A percentile compares a stretch with the other conserved stretches of the same genome.
Evolutionary conservation across 1,140 invertebrate species (phyloP).

Genomic region (Frieseomelitta varia): DNA sequence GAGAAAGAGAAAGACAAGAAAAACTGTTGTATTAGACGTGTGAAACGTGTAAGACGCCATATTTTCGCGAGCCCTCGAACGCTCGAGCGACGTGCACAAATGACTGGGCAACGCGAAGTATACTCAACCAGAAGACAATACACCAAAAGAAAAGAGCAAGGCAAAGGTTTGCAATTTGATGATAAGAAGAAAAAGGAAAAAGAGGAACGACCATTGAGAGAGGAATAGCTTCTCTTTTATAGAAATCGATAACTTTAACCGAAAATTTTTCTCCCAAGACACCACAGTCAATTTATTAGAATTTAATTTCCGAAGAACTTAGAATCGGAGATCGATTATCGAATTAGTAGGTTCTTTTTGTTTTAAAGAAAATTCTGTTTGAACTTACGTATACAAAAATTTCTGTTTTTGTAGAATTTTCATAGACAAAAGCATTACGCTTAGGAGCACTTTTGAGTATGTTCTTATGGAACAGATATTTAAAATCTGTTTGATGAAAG

Average conservation of each 20-base stretch:
- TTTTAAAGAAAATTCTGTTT: no score
- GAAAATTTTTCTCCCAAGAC: constrained; percentile 12
- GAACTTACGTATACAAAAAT: no score
- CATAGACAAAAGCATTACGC: no score
- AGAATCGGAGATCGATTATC: no score
- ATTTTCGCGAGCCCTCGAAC: constrained; percentile 19
- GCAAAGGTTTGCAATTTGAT: constrained; percentile 34
- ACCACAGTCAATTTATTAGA: not conserved
- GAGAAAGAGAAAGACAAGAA: no score
- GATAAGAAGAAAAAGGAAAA: constrained; percentile 30
- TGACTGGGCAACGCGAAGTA: constrained; percentile 29
- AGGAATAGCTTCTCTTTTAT: constrained; percentile 19
- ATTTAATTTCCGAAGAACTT: not conserved
- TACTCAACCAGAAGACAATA: constrained; percentile 11
- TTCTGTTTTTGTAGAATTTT: no score
- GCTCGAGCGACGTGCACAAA: constrained; percentile 28
- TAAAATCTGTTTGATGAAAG: no score
- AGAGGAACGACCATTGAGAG: not conserved
- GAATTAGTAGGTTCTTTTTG: no score
- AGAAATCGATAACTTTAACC: constrained; percentile 54
- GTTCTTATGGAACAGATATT: no score
- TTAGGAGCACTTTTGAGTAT: no score
- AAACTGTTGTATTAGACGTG: not conserved
- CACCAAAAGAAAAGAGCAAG: not conserved
- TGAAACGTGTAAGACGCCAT: constrained; percentile 23